These are phyloP conservation scores for Dione vanillae DNA, from an alignment of 2,888 invertebrate species.

Conservation along the genomic window DNA sequence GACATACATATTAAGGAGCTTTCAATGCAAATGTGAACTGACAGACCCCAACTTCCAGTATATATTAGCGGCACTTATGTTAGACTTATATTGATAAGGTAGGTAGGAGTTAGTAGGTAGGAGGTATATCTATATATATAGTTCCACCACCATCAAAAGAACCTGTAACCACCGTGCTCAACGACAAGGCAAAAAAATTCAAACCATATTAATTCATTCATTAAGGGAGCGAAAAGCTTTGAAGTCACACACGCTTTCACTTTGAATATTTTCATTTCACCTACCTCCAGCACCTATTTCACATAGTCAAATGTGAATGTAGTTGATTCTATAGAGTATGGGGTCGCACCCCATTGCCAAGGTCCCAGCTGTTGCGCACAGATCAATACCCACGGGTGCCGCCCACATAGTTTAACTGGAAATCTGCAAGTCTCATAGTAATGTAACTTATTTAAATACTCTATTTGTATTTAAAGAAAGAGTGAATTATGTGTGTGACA, in stretches of 20 bases:
- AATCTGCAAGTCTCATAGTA: neutral
- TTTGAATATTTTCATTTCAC: neutral
- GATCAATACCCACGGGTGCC: slow-evolving; percentile 47
- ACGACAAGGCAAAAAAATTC: too few relatives aligned
- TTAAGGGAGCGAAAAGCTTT: neutral
- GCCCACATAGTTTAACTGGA: slow-evolving; percentile 16
- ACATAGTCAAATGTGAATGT: neutral
- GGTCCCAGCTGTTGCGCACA: slow-evolving; percentile 52
- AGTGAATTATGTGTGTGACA: too few relatives aligned
- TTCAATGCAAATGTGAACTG: slow-evolving; percentile 7
- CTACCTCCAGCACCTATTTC: neutral
- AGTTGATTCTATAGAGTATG: neutral
- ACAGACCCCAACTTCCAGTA: slow-evolving; percentile 1
- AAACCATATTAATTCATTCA: neutral
- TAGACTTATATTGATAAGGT: neutral
- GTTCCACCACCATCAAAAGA: neutral
- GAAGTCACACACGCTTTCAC: neutral
- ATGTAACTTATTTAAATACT: neutral
- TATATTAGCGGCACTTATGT: slow-evolving; percentile 3
- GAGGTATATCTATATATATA: neutral
- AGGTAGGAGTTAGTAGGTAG: too few relatives aligned
- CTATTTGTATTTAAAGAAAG: too few relatives aligned
- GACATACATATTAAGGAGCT: neutral
- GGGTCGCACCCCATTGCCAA: slow-evolving; percentile 54
- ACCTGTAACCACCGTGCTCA: too few relatives aligned